A percentile compares a stretch with the other conserved stretches of the same genome.
Conservation (phyloP, 2,113 vertebrate species). For the Microtus pennsylvanicus region DNA sequence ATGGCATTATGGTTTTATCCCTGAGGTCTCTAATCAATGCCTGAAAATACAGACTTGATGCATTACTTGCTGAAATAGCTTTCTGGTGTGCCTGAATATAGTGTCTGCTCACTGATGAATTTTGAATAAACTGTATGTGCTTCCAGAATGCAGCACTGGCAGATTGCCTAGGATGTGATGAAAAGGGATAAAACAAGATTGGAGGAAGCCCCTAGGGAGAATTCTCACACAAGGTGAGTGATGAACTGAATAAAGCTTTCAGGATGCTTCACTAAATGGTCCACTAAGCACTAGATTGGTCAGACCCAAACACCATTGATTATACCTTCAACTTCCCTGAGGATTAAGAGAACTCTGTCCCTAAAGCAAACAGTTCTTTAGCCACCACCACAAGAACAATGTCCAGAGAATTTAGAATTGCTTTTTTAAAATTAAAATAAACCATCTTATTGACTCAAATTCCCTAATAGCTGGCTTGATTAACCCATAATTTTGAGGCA, state of each 20-base stretch:
- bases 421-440: conserved; percentile 13
- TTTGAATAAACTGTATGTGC: conserved; percentile 36
- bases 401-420: not conserved
- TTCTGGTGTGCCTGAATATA: not conserved
- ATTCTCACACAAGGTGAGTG: conserved; percentile 28
- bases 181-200: conserved; percentile 10
- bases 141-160: conserved; percentile 37
- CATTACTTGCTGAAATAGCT: not conserved
- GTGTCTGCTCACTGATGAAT: conserved; percentile 29
- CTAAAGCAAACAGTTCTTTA: conserved; percentile 29
- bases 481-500: not conserved
- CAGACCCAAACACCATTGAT: conserved; percentile 52
- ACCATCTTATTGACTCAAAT: conserved; percentile 47
- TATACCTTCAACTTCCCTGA: conserved; percentile 25
- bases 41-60: conserved; percentile 26
- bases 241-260: conserved; percentile 56
- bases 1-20: not conserved
- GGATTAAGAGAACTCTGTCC: not conserved
- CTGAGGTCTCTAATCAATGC: conserved; percentile 23
- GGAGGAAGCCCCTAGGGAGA: conserved; percentile 20
- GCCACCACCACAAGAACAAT: conserved; percentile 5
- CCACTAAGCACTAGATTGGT: not conserved
- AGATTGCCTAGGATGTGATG: conserved; percentile 48
- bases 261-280: conserved; percentile 53
- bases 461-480: not conserved